Percentiles rank a stretch among this genome's conserved stretches.
These are phyloP conservation scores for Apodemia zela DNA, from an alignment of 2,888 invertebrate species.

Conservation along the genomic window DNA sequence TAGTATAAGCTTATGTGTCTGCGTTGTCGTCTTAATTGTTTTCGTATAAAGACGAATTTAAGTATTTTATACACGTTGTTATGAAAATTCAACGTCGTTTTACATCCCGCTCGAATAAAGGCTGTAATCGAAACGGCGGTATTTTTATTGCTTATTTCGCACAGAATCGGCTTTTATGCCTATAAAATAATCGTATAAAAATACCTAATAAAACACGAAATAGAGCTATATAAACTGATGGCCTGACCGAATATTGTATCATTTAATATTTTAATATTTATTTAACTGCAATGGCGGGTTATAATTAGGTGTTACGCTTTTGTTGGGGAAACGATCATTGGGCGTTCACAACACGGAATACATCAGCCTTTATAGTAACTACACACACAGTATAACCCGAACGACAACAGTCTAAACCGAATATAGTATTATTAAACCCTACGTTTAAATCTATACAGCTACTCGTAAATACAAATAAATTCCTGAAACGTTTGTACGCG, in stretches of 20 bases:
- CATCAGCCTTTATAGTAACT: not conserved
- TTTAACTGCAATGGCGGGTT: slow-evolving; percentile 16
- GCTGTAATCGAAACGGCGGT: slow-evolving; percentile 23
- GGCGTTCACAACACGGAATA: not conserved
- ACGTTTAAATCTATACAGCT: too few species aligned
- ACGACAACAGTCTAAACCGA: too few species aligned
- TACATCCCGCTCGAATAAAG: slow-evolving; percentile 21
- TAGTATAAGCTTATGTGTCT: not conserved
- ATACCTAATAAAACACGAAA: slow-evolving; percentile 25
- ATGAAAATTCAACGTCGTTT: slow-evolving; percentile 17
- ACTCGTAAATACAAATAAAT: too few species aligned
- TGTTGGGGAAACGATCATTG: not conserved
- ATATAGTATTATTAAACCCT: too few species aligned
- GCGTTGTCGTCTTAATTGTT: not conserved
- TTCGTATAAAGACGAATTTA: not conserved
- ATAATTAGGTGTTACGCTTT: slow-evolving; percentile 15
- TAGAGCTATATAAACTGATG: slow-evolving; percentile 23
- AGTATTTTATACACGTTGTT: slow-evolving; percentile 7
- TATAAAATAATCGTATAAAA: slow-evolving; percentile 25
- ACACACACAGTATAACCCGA: too few species aligned
- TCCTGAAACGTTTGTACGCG: too few species aligned
- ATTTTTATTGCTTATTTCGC: slow-evolving; percentile 24
- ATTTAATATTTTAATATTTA: slow-evolving; percentile 24
- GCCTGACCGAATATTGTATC: slow-evolving; percentile 22
- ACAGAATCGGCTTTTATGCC: slow-evolving; percentile 24